These are phyloP conservation scores for Corythaeola cristata DNA, from an alignment of 2,113 vertebrate genomes.

Conservation along the genomic window DNA sequence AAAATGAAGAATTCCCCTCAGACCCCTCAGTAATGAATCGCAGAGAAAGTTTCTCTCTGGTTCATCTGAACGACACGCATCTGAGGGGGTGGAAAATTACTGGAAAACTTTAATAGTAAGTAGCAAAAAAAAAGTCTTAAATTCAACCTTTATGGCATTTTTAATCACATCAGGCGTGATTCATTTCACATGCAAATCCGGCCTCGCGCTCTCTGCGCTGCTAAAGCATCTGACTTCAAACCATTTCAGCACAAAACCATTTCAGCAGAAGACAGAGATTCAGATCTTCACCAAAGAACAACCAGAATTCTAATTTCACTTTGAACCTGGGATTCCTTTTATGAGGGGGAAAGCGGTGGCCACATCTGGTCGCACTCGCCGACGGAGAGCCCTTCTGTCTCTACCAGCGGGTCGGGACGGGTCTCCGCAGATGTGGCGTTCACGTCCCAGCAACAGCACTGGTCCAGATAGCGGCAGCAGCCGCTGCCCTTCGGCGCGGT, in stretches of 20 bases:
- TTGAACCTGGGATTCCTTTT: neutral
- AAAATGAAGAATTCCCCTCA: slow-evolving; percentile 58
- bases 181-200: slow-evolving; percentile 67
- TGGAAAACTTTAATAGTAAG: slow-evolving; percentile 8
- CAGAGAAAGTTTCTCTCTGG: slow-evolving; percentile 25
- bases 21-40: slow-evolving; percentile 33
- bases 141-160: neutral
- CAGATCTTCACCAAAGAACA: neutral
- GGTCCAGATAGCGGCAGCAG: neutral
- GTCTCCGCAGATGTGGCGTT: neutral
- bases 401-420: neutral
- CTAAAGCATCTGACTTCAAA: slow-evolving; percentile 54
- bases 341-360: neutral
- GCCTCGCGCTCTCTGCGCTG: neutral
- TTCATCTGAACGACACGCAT: neutral
- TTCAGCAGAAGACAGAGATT: neutral
- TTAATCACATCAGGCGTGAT: neutral
- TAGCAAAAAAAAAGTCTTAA: slow-evolving; percentile 27
- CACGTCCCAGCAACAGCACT: rapidly evolving
- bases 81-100: slow-evolving; percentile 59
- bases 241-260: neutral
- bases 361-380: neutral
- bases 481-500: rapidly evolving
- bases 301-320: neutral
- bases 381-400: neutral